Percentiles rank a stretch among this genome's conserved stretches.
Evolutionary conservation across 2,888 invertebrate genomes (phyloP).

Genomic region (Thecocarcelia acutangulata): DNA sequence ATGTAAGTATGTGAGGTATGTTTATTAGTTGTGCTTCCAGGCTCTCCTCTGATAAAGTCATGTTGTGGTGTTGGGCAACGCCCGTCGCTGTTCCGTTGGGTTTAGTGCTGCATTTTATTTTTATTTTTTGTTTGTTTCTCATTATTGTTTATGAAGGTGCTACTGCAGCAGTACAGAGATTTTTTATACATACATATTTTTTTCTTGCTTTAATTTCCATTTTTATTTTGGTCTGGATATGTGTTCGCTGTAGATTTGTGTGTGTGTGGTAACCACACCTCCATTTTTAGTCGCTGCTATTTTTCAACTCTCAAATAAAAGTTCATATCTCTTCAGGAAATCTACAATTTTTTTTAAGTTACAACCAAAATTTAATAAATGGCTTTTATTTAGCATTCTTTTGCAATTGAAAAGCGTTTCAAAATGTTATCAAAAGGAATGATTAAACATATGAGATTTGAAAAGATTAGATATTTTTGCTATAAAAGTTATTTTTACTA

Average conservation of each 20-base stretch:
- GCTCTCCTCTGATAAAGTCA: conserved; percentile 54
- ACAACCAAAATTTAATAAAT: conserved; percentile 7
- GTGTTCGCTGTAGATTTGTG: conserved; percentile 17
- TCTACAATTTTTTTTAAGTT: conserved; percentile 34
- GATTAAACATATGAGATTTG: no score
- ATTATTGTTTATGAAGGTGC: conserved; percentile 52
- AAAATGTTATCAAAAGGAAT: neutral
- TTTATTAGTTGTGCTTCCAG: conserved; percentile 34
- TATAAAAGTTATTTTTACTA: no score
- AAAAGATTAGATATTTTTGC: no score
- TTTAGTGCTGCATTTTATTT: conserved; percentile 21
- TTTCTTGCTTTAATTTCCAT: conserved; percentile 19
- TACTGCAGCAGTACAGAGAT: conserved; percentile 49
- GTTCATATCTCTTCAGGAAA: conserved; percentile 43
- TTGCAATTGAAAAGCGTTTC: neutral
- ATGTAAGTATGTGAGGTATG: no score
- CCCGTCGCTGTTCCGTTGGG: conserved; percentile 56
- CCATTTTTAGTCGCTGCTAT: conserved; percentile 58
- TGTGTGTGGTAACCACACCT: conserved; percentile 64
- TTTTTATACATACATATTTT: conserved; percentile 14
- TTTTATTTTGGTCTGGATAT: conserved; percentile 18
- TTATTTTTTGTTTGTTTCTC: conserved; percentile 44
- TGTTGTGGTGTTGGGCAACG: conserved; percentile 65
- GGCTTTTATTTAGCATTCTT: no score
- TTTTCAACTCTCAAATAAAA: conserved; percentile 3